phyloP scores from a whole-genome alignment of 2,797 vertebrate genomes.

The Lagocephalus sceleratus region DNA sequence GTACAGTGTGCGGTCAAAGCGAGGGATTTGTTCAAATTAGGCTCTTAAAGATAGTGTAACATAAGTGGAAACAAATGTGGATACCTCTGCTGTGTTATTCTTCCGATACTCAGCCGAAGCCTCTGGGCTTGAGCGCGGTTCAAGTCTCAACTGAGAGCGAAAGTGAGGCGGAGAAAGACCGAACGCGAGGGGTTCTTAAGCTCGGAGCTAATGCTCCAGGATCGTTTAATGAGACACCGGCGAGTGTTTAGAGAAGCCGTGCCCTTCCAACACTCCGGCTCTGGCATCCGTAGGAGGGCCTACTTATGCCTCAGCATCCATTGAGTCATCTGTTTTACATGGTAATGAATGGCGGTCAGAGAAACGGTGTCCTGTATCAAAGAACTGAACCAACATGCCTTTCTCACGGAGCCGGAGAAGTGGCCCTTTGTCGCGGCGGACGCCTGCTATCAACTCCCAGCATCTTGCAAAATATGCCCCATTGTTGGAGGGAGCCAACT shows the following conservation, averaged over 20 bases:
- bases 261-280: slow-evolving; percentile 44
- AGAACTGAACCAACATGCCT: slow-evolving; percentile 84
- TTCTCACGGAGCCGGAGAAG: slow-evolving; percentile 83
- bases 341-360: slow-evolving; percentile 90
- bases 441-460: slow-evolving; percentile 73
- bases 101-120: slow-evolving; percentile 43
- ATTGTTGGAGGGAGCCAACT: slow-evolving; percentile 78
- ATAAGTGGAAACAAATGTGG: slow-evolving; percentile 81
- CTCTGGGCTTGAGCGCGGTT: slow-evolving; percentile 29
- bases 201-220: not conserved
- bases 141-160: slow-evolving; percentile 26
- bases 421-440: slow-evolving; percentile 70
- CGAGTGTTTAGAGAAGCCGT: slow-evolving; percentile 46
- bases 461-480: slow-evolving; percentile 75
- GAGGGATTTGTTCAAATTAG: slow-evolving; percentile 81
- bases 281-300: slow-evolving; percentile 81
- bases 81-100: slow-evolving; percentile 59
- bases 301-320: slow-evolving; percentile 88
- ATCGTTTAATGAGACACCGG: slow-evolving; percentile 54
- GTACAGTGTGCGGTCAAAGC: slow-evolving; percentile 70
- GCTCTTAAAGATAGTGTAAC: slow-evolving; percentile 79
- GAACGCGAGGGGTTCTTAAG: not conserved
- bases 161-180: slow-evolving; percentile 21
- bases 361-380: slow-evolving; percentile 84
- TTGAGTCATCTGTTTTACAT: slow-evolving; percentile 88